phyloP scores from a whole-genome alignment of 2,888 invertebrate genomes.

The Allolobophora icterica region DNA sequence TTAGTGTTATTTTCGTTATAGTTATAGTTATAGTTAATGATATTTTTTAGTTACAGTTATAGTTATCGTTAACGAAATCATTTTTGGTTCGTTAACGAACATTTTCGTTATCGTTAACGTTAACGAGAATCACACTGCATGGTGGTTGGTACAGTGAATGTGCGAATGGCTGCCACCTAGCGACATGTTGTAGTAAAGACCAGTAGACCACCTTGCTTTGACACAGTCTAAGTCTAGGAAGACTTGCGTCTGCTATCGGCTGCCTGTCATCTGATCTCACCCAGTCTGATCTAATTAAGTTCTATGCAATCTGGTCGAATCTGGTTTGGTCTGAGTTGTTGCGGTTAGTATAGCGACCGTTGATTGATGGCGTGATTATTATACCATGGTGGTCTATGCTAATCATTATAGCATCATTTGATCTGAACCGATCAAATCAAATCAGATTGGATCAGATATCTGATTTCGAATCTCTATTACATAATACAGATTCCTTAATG shows the following conservation, averaged over 20 bases:
- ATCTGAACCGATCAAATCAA: not conserved
- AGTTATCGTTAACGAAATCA: too few species aligned
- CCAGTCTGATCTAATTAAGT: not conserved
- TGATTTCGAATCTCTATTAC: not conserved
- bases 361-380: not conserved
- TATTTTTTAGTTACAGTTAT: too few species aligned
- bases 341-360: not conserved
- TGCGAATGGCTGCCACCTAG: not conserved
- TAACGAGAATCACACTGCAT: too few species aligned
- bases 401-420: not conserved
- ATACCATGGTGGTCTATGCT: not conserved
- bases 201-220: not conserved
- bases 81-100: too few species aligned
- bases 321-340: not conserved
- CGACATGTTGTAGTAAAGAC: conserved; percentile 7
- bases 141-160: not conserved
- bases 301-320: not conserved
- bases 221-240: not conserved
- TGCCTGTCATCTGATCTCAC: not conserved
- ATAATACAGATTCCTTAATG: not conserved
- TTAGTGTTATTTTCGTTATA: too few species aligned
- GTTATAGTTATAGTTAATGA: too few species aligned
- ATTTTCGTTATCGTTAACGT: too few species aligned
- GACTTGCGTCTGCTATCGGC: not conserved
- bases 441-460: conserved; percentile 3